Evolutionary conservation across 2,797 vertebrate species (phyloP), one percentile per base, ranked within the genome.

Genomic region (Cyprinodon diabolis): DNA sequence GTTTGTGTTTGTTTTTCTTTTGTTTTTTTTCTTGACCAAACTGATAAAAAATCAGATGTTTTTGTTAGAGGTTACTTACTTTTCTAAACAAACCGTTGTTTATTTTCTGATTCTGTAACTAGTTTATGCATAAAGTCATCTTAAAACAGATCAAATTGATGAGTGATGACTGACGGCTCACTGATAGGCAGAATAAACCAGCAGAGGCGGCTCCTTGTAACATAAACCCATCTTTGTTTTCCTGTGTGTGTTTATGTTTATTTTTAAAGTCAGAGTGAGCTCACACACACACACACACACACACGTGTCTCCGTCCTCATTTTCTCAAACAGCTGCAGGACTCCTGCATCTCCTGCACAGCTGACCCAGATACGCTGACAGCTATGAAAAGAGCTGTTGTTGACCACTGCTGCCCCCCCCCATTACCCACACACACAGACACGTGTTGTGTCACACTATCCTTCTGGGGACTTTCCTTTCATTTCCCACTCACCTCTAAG

Each of bases 381-480:
- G 52, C 84, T 45, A 83, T 91, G 84, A 92, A 92, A 87, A 91
- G 86, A 88, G 71, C 86, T 83, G 82, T 88, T 91, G 87, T 91
- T 78, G 75, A 77, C 74, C 81, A 72, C 75, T 8, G 43, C 51
- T 79, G 60, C 76, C 49, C 49, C 45, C 49, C 45, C 30, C 37
- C 35, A 43, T 23, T 14, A 8, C 13, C n/a, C 47, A 7, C 4
- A 0, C 7, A 7, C 48, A 30, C 45, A n/a, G 48, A 48, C 72
- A 68, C 69, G 30, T 30, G 30, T 30, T 30, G 30, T 30, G 30
- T 30, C 30, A 30, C 30, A 30, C 30, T 30, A 30, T 30, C 30
- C 30, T 30, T 30, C 30, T 30, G 30, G 30, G 30, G 30, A 30
- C 30, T 30, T 30, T 30, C 30, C 30, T 30, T 30, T 30, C 30